Evolutionary conservation across 2,113 vertebrate species (phyloP).

Genomic region (Semnopithecus entellus): DNA sequence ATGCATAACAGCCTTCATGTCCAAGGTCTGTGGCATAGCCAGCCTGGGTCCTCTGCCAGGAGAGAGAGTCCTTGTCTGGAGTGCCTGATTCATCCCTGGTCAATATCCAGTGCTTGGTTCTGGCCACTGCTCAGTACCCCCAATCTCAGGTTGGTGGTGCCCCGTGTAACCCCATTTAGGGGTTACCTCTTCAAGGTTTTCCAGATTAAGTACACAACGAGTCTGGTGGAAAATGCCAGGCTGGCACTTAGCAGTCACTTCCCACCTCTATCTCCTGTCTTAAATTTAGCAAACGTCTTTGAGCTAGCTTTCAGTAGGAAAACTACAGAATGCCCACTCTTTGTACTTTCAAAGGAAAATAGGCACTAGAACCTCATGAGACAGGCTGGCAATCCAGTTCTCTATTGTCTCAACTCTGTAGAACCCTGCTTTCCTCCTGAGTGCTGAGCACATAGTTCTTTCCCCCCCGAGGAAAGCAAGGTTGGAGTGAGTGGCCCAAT

Average conservation of each 20-base stretch:
- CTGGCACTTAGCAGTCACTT: neutral
- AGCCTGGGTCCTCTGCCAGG: neutral
- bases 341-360: neutral
- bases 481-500: neutral
- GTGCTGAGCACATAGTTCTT: neutral
- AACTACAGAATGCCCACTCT: neutral
- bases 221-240: neutral
- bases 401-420: neutral
- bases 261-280: neutral
- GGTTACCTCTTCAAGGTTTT: neutral
- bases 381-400: neutral
- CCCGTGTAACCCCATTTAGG: neutral
- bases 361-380: neutral
- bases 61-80: neutral
- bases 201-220: neutral
- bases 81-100: neutral
- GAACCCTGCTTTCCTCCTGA: neutral
- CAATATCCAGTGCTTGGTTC: neutral
- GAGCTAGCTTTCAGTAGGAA: neutral
- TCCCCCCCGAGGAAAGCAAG: neutral
- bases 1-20: neutral
- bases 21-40: neutral
- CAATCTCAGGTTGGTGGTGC: neutral
- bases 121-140: neutral
- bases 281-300: neutral